Evolutionary conservation across 2,113 vertebrate genomes (phyloP), one percentile per base, ranked within the genome.

Genomic region (Ptilorrhoa leucosticta): DNA sequence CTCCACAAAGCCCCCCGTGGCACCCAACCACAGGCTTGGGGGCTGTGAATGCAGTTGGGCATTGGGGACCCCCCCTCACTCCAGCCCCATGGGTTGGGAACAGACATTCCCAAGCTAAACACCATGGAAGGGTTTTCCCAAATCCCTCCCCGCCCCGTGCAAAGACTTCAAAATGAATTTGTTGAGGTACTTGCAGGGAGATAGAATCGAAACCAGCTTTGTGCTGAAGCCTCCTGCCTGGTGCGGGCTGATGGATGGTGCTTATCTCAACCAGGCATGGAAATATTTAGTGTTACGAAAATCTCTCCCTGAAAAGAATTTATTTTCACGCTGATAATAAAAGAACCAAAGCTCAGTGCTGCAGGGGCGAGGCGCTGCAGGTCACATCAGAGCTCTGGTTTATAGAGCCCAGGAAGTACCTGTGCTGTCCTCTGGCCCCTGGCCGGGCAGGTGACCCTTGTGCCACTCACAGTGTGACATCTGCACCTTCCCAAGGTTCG

Each of bases 11-110:
- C 16, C 21, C 64, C 65, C 39, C 4, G 0, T 0, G 16, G 33
- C 21, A 39, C 10, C 40, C 44, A 7, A 1, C 4, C 7, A 2
- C 14, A 1, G 64, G 8, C 16, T 31, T 15, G 40, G n/a, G 39
- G 45, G 54, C 39, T 64, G 44, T 0, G n/a, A 57, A 5, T 56
- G 51, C 57, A 63, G 31, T 6, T 0, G 24, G 70, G 13, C 31
- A 6, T 22, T 3, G 4, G 51, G n/a, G 47, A 65, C 4, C 6
- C 10, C 31, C 6, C 28, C 15, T 15, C 31, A 47, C 23, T 1
- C 0, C 82, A 83, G 7, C 18, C 45, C 57, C 23, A 4, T 0
- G 13, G 48, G 12, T 1, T 60, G 50, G 40, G 69, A 24, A 20
- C 27, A 1, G 8, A 20, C 3, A 3, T 7, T 58, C 4, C 2